phyloP scores from a whole-genome alignment of 2,113 vertebrate species.

The Cheirogaleus medius region DNA sequence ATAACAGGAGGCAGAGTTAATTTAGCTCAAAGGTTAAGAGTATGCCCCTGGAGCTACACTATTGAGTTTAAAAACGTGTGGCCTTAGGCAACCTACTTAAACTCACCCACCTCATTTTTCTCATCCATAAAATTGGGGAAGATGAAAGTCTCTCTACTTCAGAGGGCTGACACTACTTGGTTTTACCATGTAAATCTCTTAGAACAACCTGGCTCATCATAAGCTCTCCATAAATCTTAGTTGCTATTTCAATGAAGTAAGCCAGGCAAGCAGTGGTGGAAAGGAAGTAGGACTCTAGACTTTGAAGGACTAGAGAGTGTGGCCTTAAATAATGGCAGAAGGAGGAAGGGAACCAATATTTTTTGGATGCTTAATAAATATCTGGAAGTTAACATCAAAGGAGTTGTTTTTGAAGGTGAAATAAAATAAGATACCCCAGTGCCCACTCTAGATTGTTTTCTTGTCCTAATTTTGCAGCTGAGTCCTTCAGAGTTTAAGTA shows the following conservation, averaged over 20 bases:
- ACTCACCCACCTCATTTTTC: neutral
- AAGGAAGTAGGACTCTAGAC: neutral
- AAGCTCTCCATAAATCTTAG: neutral
- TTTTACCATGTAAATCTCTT: neutral
- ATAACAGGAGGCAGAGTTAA: neutral
- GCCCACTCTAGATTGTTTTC: neutral
- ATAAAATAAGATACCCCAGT: neutral
- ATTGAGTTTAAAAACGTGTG: neutral
- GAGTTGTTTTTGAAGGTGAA: neutral
- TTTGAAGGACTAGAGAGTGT: neutral
- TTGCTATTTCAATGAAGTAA: neutral
- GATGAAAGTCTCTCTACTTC: too few species aligned
- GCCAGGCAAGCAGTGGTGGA: neutral
- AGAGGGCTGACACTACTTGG: neutral
- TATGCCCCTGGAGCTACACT: neutral
- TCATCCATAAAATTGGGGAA: neutral
- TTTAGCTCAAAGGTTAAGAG: neutral
- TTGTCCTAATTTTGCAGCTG: neutral
- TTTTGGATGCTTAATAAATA: neutral
- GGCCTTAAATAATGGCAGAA: neutral
- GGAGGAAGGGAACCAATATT: neutral
- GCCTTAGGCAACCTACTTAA: neutral
- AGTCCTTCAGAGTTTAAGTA: neutral
- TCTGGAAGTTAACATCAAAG: neutral
- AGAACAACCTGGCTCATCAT: neutral